Evolutionary conservation across 2,113 vertebrate species (phyloP), one percentile per base, ranked within the genome.

Genomic region (Peromyscus polionotus): DNA sequence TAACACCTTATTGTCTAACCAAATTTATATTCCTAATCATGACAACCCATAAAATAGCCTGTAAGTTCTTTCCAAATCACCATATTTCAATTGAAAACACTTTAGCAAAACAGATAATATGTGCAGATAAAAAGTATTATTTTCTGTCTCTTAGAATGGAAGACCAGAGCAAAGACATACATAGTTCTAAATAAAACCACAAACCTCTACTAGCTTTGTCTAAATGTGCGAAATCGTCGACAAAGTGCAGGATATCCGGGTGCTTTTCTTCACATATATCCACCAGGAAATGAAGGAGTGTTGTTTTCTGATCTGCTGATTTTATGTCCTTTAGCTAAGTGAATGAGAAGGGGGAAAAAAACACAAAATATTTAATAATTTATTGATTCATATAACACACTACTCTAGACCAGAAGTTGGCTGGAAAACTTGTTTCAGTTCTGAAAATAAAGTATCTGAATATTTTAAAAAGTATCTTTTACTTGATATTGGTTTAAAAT

Each of bases 161-260:
- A 90, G 63, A 94, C 2, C 65, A 73, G 12, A 95, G 0, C 0
- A 97, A 45, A 57, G 13, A 96, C 88, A 90, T 45, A 5, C 93
- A 87, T 79, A 84, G 57, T 67, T 45, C 45, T 63, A 12, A 33
- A 26, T 28, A 31, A 91, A 84, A 61, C 1, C 57, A 98, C 98
- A 79, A 98, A 99, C 99, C 99, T 99, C 99, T 99, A 98, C 99
- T 99, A 42, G 99, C 99, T 99, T 99, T 99, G 97, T 99, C 99
- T 97, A 99, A 99, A 90, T 99, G 99, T 45, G 99, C 99, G 85
- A 99, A 98, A 95, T 99, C 99, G 0, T 99, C 99, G 79, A 99
- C 95, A 98, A 99, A 99, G 95, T 97, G 99, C 89, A 99, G 98
- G 88, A 99, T 98, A 86, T 99, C 99, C 20, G 99, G 99, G 96